Evolutionary conservation across 2,888 invertebrate species (phyloP).

Genomic region (Platycheirus albimanus): DNA sequence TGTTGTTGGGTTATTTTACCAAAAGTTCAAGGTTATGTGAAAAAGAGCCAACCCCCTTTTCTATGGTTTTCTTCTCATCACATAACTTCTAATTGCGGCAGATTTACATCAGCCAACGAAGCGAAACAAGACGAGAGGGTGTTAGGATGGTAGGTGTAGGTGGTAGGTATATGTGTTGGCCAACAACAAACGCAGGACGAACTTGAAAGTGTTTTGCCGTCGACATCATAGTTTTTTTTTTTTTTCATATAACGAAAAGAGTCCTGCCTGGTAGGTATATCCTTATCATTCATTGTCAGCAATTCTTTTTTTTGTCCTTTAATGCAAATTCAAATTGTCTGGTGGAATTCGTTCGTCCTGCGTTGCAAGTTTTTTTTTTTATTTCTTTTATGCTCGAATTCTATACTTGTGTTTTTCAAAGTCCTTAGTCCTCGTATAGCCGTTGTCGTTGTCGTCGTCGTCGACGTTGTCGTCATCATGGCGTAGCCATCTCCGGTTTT

Average conservation of each 20-base stretch:
- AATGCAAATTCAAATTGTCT: constrained; percentile 73
- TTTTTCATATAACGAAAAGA: constrained; percentile 24
- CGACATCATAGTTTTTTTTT: constrained; percentile 20
- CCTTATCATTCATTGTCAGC: constrained; percentile 73
- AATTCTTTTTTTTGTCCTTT: constrained; percentile 49
- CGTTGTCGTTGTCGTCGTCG: constrained; percentile 23
- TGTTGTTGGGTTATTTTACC: constrained; percentile 32
- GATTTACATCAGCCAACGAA: constrained; percentile 62
- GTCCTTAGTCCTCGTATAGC: no score
- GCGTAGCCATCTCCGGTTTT: constrained; percentile 40
- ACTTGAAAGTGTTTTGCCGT: constrained; percentile 64
- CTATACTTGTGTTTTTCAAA: constrained; percentile 37
- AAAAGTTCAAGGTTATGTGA: constrained; percentile 72
- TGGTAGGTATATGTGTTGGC: background rate
- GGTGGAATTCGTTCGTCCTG: constrained; percentile 39
- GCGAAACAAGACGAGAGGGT: background rate
- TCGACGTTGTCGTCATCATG: constrained; percentile 34
- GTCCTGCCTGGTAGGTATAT: constrained; percentile 64
- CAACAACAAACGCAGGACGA: constrained; percentile 43
- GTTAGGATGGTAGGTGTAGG: no score
- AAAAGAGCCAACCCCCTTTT: constrained; percentile 25
- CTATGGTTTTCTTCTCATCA: constrained; percentile 43
- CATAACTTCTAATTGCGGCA: constrained; percentile 69
- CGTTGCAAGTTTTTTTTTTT: constrained; percentile 7
- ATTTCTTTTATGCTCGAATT: background rate